These are phyloP conservation scores for Dilophus febrilis DNA, from an alignment of 2,888 invertebrate genomes.

Conservation along the genomic window DNA sequence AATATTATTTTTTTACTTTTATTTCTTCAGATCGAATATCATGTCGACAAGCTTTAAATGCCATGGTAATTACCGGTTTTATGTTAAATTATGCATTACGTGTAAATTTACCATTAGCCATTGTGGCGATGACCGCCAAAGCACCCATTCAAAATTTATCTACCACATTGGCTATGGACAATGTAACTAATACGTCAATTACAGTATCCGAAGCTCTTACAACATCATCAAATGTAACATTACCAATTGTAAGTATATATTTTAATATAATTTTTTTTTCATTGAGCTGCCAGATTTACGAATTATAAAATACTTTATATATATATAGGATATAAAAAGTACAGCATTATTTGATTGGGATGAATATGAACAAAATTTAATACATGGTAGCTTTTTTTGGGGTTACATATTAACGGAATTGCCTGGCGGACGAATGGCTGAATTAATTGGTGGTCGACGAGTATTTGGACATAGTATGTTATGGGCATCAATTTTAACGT, in stretches of 20 bases:
- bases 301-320: too few relatives aligned
- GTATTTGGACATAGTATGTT: conserved; percentile 80
- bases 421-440: conserved; percentile 74
- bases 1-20: too few relatives aligned
- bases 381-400: conserved; percentile 81
- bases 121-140: conserved; percentile 57
- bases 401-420: conserved; percentile 80
- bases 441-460: conserved; percentile 61
- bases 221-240: too few relatives aligned
- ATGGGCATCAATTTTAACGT: conserved; percentile 60
- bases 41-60: conserved; percentile 65
- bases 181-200: too few relatives aligned
- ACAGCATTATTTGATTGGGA: conserved; percentile 67
- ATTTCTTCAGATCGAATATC: conserved; percentile 22
- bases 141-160: too few relatives aligned
- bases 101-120: conserved; percentile 72
- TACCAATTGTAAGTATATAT: too few relatives aligned
- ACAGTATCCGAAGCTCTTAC: conserved; percentile 1
- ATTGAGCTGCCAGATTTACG: too few relatives aligned
- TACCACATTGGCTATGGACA: conserved; percentile 20
- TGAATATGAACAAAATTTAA: conserved; percentile 57
- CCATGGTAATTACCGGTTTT: conserved; percentile 74
- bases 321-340: too few relatives aligned
- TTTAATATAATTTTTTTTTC: too few relatives aligned
- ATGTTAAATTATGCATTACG: conserved; percentile 81